These are phyloP conservation scores for Falco punctatus DNA, from an alignment of 2,113 vertebrate species.

Conservation along the genomic window DNA sequence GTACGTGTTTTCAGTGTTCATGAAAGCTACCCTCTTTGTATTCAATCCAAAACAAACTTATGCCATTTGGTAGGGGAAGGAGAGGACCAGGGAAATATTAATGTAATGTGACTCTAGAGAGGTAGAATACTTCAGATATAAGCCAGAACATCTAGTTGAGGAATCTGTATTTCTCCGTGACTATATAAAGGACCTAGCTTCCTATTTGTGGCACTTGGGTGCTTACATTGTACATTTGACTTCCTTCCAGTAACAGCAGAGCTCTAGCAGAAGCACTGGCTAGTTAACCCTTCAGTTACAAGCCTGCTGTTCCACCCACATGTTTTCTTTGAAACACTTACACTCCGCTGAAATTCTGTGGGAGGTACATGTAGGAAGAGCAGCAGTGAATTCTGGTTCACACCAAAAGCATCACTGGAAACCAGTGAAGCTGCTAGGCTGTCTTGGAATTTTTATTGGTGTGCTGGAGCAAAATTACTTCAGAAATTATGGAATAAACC, in stretches of 20 bases:
- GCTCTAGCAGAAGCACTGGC: background rate
- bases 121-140: background rate
- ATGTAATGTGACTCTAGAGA: background rate
- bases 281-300: background rate
- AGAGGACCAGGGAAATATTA: background rate
- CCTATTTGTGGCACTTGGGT: background rate
- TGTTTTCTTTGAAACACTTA: background rate
- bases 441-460: background rate
- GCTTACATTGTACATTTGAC: background rate
- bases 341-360: background rate
- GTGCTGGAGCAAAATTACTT: background rate
- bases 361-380: background rate
- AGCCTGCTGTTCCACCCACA: rapidly evolving
- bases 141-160: background rate
- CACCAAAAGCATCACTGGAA: background rate
- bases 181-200: background rate
- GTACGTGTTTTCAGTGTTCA: background rate
- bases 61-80: background rate
- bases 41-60: background rate
- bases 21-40: background rate
- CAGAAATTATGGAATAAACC: background rate
- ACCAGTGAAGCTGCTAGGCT: background rate
- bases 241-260: background rate
- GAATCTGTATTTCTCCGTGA: background rate
- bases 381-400: background rate